Conservation (phyloP, 2,888 invertebrate species). For the Drosophila pegasa region DNA sequence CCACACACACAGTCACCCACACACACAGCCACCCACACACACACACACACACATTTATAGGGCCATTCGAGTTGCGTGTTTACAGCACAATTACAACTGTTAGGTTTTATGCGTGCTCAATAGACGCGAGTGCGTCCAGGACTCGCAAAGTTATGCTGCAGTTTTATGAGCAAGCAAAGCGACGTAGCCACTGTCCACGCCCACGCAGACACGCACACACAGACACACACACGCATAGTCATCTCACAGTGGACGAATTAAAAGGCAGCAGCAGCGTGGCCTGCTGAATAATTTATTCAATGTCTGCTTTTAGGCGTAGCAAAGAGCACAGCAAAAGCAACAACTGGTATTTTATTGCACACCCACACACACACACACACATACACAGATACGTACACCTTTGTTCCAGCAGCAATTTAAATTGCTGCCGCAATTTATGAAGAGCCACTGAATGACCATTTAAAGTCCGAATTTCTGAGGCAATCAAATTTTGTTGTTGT, state of each 20-base stretch:
- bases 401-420: slow-evolving; percentile 56
- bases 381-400: slow-evolving; percentile 9
- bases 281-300: slow-evolving; percentile 78
- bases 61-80: slow-evolving; percentile 80
- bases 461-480: slow-evolving; percentile 57
- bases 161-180: slow-evolving; percentile 71
- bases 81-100: slow-evolving; percentile 80
- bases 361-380: slow-evolving; percentile 34
- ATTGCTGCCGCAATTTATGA: slow-evolving; percentile 72
- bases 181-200: slow-evolving; percentile 30
- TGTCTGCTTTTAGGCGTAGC: slow-evolving; percentile 77
- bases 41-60: slow-evolving; percentile 58
- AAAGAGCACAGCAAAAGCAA: slow-evolving; percentile 38
- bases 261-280: slow-evolving; percentile 49
- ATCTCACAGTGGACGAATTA: slow-evolving; percentile 60
- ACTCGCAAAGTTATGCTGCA: slow-evolving; percentile 74
- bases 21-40: not conserved
- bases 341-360: slow-evolving; percentile 71
- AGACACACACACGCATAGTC: slow-evolving; percentile 47
- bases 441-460: slow-evolving; percentile 74
- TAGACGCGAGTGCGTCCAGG: slow-evolving; percentile 44
- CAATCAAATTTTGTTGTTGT: slow-evolving; percentile 20
- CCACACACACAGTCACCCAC: not conserved
- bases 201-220: slow-evolving; percentile 5
- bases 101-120: slow-evolving; percentile 79